Base-by-base conservation (phyloP, 2,797 vertebrate species). In the Mormyrops attenuatus region DNA sequence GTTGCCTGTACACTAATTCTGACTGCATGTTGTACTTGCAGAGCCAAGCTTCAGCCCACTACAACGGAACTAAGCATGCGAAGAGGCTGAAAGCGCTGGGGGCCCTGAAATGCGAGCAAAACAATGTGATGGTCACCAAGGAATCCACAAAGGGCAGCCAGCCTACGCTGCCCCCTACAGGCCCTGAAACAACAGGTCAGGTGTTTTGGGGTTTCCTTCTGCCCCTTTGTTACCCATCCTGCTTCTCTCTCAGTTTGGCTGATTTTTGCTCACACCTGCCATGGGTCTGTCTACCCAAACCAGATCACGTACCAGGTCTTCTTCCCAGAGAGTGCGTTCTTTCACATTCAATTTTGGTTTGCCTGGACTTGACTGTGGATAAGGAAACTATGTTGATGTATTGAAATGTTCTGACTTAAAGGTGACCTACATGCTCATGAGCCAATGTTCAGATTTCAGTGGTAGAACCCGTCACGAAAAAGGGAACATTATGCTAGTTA, bases 11-110 rank as follows among this genome's bases (percentile, higher is more conserved):
- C 8, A 50, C 80, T 84, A 4, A 26, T 49, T 96, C 96, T 95
- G 94, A 96, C 95, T 95, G 93, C 96, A 96, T 97, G 94, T 96
- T 97, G 95, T 96, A 94, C 95, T 96, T 96, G 94, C 97, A 99
- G 98, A 99, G 97, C 96, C 98, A 99, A 96, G 98, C 98, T 93
- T 94, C 97, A 96, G 97, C 98, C 97, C 98, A 99, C 97, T 99
- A 98, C 97, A 99, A 98, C 97, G 98, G 98, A 94, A 99, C 97
- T 96, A 99, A 99, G 96, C 98, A 99, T 92, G 98, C 98, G 97
- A 99, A 98, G 97, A 99, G 97, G 96, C 96, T 99, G 95, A 99
- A 99, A 97, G 96, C 98, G 95, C 96, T 97, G 96, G 97, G 99
- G 91, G 93, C 97, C 95, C 97, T 98, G 90, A 99, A 98, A 97